These are phyloP conservation scores for Poeciliopsis prolifica DNA, from an alignment of 2,113 vertebrate genomes.

Conservation along the genomic window DNA sequence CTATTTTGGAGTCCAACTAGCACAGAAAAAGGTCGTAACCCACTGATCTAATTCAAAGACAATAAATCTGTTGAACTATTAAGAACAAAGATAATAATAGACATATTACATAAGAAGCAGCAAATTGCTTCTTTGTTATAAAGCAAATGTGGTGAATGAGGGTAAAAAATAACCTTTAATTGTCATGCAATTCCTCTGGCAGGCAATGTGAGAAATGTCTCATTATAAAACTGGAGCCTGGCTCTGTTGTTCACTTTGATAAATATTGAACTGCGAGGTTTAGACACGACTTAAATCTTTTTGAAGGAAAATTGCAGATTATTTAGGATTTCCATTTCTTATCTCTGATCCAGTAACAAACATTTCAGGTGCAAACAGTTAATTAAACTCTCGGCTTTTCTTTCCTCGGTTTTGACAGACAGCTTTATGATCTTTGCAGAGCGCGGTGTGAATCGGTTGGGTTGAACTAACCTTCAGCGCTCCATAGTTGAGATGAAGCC, in stretches of 20 bases:
- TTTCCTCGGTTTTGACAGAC: conserved; percentile 41
- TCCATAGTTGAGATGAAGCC: conserved; percentile 30
- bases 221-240: conserved; percentile 52
- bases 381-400: conserved; percentile 55
- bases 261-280: conserved; percentile 64
- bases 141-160: conserved; percentile 13
- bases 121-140: conserved; percentile 10
- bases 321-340: conserved; percentile 48
- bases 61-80: conserved; percentile 9
- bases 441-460: conserved; percentile 55
- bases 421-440: conserved; percentile 58
- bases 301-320: conserved; percentile 56
- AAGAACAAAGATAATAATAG: neutral
- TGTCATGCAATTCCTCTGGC: conserved; percentile 14
- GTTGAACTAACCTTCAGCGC: conserved; percentile 49
- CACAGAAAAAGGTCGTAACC: neutral
- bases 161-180: conserved; percentile 27
- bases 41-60: neutral
- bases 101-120: neutral
- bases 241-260: conserved; percentile 46
- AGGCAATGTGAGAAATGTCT: conserved; percentile 37
- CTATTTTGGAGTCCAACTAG: conserved; percentile 2
- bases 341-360: conserved; percentile 65
- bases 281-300: conserved; percentile 53
- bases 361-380: conserved; percentile 58